A percentile compares a stretch with the other conserved stretches of the same genome.
Conservation (phyloP, 30 jellyfish, hydroid and myxozoan genomes). For the Cassiopea andromeda region DNA sequence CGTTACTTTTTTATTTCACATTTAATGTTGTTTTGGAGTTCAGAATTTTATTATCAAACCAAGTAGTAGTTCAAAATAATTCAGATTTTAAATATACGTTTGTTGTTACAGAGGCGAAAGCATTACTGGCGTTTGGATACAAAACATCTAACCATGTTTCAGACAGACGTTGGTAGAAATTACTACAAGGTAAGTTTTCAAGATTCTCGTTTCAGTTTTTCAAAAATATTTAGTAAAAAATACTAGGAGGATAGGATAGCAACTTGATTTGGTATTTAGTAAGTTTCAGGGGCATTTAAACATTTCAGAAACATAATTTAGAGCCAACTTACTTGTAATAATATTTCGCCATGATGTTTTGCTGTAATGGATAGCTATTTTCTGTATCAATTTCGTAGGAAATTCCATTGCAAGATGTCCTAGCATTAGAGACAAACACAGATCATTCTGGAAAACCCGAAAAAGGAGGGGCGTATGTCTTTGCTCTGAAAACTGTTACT, state of each 20-base stretch:
- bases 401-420: conserved; percentile 87
- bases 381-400: conserved; percentile 81
- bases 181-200: conserved; percentile 68
- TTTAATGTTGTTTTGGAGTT: neutral
- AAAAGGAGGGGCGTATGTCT: conserved; percentile 94
- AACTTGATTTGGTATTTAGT: too few relatives aligned
- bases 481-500: conserved; percentile 80
- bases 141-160: conserved; percentile 85
- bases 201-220: neutral
- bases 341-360: too few relatives aligned
- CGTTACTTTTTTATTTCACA: too few relatives aligned
- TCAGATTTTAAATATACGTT: neutral
- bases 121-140: conserved; percentile 99
- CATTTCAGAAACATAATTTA: too few relatives aligned
- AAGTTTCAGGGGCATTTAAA: too few relatives aligned
- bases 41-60: neutral
- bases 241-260: too few relatives aligned
- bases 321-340: too few relatives aligned
- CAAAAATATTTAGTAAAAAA: too few relatives aligned
- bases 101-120: conserved; percentile 70
- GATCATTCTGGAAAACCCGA: conserved; percentile 91
- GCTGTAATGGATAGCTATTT: too few relatives aligned
- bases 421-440: conserved; percentile 89
- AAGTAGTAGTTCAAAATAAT: neutral
- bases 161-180: conserved; percentile 79